Percentiles rank a stretch among this genome's conserved stretches.
Conservation (phyloP, 2,113 vertebrate species). For the Pimephales promelas region DNA sequence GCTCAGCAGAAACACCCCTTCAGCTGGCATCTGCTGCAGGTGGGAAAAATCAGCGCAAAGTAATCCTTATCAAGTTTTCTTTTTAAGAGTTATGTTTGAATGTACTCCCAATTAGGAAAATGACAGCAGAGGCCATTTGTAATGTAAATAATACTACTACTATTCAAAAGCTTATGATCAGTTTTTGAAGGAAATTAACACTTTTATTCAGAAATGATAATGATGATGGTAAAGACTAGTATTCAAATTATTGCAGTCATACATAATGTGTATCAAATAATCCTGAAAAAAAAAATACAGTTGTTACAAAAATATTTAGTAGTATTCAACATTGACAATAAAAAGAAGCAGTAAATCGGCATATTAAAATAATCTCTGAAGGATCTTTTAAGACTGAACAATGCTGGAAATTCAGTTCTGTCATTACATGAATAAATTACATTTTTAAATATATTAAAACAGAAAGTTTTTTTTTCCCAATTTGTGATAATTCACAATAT, state of each 20-base stretch:
- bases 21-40: constrained; percentile 93
- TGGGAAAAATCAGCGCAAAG: constrained; percentile 56
- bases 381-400: background rate
- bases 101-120: background rate
- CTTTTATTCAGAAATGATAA: background rate
- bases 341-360: too few relatives aligned
- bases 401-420: background rate
- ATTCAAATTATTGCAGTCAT: background rate
- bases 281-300: background rate
- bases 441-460: background rate
- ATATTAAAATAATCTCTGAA: background rate
- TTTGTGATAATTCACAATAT: background rate
- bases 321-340: background rate
- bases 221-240: background rate
- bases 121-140: background rate
- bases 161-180: background rate
- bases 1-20: constrained; percentile 86
- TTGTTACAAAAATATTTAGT: background rate
- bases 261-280: background rate
- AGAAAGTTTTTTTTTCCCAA: background rate
- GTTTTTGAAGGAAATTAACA: background rate
- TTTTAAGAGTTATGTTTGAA: background rate
- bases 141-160: background rate
- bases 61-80: background rate
- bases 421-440: background rate